Base-by-base conservation (phyloP, 2,797 vertebrate species). In the Varecia variegata region DNA sequence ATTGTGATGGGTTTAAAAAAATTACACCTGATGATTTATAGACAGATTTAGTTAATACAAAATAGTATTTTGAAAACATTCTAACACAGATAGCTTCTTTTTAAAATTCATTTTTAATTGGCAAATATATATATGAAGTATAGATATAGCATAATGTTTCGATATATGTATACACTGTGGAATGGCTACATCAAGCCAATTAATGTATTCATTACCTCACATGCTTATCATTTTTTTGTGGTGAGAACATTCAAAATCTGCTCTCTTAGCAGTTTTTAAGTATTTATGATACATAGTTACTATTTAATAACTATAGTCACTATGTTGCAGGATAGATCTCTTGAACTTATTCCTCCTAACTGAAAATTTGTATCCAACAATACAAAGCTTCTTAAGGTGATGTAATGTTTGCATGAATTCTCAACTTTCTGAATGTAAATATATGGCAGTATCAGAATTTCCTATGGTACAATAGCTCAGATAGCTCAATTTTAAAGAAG, bases 361-460 rank as follows among this genome's bases (percentile, higher is more conserved):
- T 54, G 58, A 84, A 76, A 43, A 45, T 45, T 30, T 56, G 18
- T 56, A 54, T 56, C 11, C 23, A 54, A 71, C 50, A 90, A 47
- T 30, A 32, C 4, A 47, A 27, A 47, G 20, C 7, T 82, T 47
- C 71, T 50, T 68, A 62, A n/a, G 38, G 12, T 83, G 25, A 50
- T 4, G 38, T 65, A 86, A 71, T 65, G 27, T 77, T 97, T 91
- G n/a, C 30, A 43, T 35, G 30, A 81, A 73, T 74, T 35, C 50
- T 7, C 20, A 70, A 74, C 21, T 74, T 81, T 96, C 27, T 90
- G 45, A 94, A 89, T 54, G 95, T 71, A 84, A 88, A 47, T 76
- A 62, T 30, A 54, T 38, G n/a, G 10, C 17, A 15, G 12, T 56
- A 45, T 81, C 54, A 76, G 60, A 70, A 54, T 90, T 82, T 10